Conservation (phyloP, 2,113 vertebrate genomes). For the Pangasianodon hypophthalmus region DNA sequence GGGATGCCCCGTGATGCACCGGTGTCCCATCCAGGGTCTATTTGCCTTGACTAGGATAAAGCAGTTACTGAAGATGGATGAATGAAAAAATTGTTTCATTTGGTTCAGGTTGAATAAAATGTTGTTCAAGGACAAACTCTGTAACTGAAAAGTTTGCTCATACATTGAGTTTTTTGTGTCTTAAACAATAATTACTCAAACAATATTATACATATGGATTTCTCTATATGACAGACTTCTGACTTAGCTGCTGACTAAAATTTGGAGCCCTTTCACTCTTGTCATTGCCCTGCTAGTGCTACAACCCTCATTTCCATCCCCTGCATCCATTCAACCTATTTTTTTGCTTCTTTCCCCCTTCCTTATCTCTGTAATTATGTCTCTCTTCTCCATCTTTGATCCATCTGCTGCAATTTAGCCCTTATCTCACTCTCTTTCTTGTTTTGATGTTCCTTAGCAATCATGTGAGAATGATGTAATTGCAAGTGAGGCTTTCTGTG, state of each 20-base stretch:
- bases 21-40: not conserved
- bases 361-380: conserved; percentile 1
- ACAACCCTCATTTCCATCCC: not conserved
- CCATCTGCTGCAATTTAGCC: conserved; percentile 3
- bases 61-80: not conserved
- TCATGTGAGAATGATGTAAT: conserved; percentile 24
- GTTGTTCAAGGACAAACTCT: not conserved
- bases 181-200: not conserved
- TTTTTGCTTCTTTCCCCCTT: not conserved
- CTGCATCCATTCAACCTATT: not conserved
- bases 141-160: not conserved
- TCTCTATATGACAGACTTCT: conserved; percentile 4
- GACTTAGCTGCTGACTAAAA: not conserved
- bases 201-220: not conserved
- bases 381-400: not conserved
- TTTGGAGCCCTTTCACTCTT: conserved; percentile 45
- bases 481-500: conserved; percentile 43
- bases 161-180: not conserved
- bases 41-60: not conserved
- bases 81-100: not conserved
- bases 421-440: not conserved
- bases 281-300: conserved; percentile 31
- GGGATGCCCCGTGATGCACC: not conserved
- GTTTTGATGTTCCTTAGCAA: conserved; percentile 1
- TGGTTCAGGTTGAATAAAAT: not conserved